phyloP scores from a whole-genome alignment of 2,113 vertebrate species.

The Microcebus tavaratra region DNA sequence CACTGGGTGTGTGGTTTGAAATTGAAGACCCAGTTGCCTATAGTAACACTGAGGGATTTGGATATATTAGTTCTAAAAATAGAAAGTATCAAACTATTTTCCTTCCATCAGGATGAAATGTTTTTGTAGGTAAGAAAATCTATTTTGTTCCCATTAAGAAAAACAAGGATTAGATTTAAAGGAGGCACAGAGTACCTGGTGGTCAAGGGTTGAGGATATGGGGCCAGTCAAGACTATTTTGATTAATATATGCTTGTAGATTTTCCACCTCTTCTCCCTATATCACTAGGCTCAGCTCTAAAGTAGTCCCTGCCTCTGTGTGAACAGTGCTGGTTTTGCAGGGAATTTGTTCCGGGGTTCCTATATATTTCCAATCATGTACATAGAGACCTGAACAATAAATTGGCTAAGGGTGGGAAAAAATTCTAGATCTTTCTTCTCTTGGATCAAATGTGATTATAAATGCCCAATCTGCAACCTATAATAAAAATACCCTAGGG shows the following conservation, averaged over 20 bases:
- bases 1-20: not conserved
- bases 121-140: not conserved
- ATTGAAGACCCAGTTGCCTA: not conserved
- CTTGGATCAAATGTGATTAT: not conserved
- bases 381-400: not conserved
- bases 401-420: not conserved
- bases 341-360: not conserved
- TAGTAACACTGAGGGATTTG: not conserved
- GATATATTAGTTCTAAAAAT: not conserved
- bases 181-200: not conserved
- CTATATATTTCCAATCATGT: not conserved
- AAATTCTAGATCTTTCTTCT: not conserved
- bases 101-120: not conserved
- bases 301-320: not conserved
- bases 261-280: not conserved
- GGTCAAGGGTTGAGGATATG: not conserved
- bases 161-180: not conserved
- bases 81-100: not conserved
- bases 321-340: not conserved
- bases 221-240: not conserved
- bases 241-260: not conserved
- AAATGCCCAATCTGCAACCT: not conserved
- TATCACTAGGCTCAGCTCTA: not conserved
- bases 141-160: not conserved
- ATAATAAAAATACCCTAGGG: not conserved